phyloP scores from a whole-genome alignment of 2,888 invertebrate genomes.

The Galeruca laticollis region DNA sequence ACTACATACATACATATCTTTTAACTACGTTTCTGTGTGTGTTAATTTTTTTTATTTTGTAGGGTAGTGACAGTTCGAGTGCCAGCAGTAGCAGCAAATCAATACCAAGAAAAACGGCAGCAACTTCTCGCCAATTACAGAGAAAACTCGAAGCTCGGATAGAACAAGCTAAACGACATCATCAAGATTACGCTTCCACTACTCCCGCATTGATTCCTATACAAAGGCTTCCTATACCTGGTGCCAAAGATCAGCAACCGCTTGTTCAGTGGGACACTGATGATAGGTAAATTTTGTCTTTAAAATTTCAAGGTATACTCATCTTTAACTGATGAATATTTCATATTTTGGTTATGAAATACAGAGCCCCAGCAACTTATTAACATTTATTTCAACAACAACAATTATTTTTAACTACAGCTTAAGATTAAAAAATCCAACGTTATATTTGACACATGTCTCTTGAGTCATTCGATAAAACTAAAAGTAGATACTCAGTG shows the following conservation, averaged over 20 bases:
- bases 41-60: constrained; percentile 26
- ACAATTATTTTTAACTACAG: too few species aligned
- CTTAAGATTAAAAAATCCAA: too few species aligned
- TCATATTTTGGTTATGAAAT: too few species aligned
- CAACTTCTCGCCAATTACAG: constrained; percentile 62
- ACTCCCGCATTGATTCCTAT: constrained; percentile 68
- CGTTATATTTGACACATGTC: too few species aligned
- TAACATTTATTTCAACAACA: too few species aligned
- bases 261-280: constrained; percentile 73
- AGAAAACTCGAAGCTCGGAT: constrained; percentile 65
- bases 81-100: constrained; percentile 62
- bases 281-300: constrained; percentile 65
- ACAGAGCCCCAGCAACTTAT: too few species aligned
- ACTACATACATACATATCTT: too few species aligned
- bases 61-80: constrained; percentile 64
- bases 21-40: not conserved
- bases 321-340: not conserved
- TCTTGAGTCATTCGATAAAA: too few species aligned
- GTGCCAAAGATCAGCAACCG: constrained; percentile 69
- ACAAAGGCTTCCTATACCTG: constrained; percentile 68
- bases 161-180: constrained; percentile 65
- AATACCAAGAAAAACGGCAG: constrained; percentile 55
- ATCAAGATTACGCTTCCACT: constrained; percentile 65
- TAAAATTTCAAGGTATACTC: not conserved
- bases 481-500: too few species aligned